Evolutionary conservation across 2,888 invertebrate species (phyloP).

Genomic region (Latheticus oryzae): DNA sequence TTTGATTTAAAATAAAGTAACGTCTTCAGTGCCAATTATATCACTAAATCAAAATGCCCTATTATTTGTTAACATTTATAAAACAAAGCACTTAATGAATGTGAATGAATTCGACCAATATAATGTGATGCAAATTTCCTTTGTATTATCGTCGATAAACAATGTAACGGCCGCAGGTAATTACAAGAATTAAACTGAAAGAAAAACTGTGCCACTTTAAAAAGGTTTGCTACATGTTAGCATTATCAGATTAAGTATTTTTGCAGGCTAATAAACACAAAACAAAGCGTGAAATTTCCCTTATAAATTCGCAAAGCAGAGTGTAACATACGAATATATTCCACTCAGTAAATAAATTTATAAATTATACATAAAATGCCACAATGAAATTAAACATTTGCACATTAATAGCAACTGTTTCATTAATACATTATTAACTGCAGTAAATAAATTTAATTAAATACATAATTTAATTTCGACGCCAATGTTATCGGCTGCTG

Average conservation of each 20-base stretch:
- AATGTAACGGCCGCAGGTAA: conserved; percentile 17
- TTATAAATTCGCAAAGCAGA: conserved; percentile 11
- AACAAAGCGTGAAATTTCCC: conserved; percentile 21
- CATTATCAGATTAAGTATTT: conserved; percentile 28
- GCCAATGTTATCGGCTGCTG: conserved; percentile 46
- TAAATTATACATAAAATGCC: conserved; percentile 50
- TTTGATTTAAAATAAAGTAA: too few species aligned
- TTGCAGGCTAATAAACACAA: conserved; percentile 28
- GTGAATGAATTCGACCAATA: background rate
- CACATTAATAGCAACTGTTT: conserved; percentile 56
- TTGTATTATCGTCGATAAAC: conserved; percentile 30
- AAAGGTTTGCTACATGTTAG: conserved; percentile 16
- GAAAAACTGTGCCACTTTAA: conserved; percentile 27
- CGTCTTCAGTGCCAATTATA: too few species aligned
- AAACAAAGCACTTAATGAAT: too few species aligned
- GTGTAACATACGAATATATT: conserved; percentile 12
- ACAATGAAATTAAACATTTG: conserved; percentile 55
- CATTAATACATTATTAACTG: conserved; percentile 57
- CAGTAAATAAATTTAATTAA: conserved; percentile 57
- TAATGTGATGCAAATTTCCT: conserved; percentile 27
- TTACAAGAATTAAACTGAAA: conserved; percentile 17
- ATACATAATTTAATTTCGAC: conserved; percentile 54
- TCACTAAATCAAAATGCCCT: too few species aligned
- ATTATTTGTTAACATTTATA: too few species aligned
- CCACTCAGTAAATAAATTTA: conserved; percentile 35